Conservation (phyloP, 2,113 vertebrate genomes). For the human region GRCh38 chr6:166048001-166048500, state of each 20-base stretch:
- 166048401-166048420: not conserved
- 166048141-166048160: not conserved
- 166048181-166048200: not conserved
- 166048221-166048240: not conserved
- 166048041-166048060: not conserved
- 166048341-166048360: not conserved
- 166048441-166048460: not conserved
- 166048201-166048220: not conserved
- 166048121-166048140: not conserved
- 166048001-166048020: not conserved
- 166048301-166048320: not conserved
- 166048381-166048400: not conserved
- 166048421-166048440: not conserved
- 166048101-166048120: not conserved
- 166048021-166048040: not conserved
- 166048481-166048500: not conserved
- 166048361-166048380: not conserved
- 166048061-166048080: not conserved
- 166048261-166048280: too few species aligned
- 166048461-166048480: not conserved
- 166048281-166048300: rapidly evolving
- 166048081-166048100: not conserved
- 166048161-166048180: not conserved
- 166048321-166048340: not conserved
- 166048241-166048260: too few species aligned